A percentile compares a stretch with the other conserved stretches of the same genome.
phyloP scores from a whole-genome alignment of 1,140 invertebrate genomes.

The Eupeodes corollae region DNA sequence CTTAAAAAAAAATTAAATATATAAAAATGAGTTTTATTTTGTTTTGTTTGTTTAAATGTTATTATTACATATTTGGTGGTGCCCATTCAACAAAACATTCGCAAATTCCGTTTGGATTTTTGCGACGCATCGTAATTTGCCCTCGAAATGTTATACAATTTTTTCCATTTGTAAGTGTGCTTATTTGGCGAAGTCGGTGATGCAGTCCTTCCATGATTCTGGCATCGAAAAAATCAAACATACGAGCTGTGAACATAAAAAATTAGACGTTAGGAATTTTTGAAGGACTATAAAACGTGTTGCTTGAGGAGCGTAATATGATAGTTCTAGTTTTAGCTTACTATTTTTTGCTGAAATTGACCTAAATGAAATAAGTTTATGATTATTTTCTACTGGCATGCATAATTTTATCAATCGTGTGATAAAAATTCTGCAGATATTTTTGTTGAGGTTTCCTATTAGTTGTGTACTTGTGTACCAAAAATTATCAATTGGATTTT shows the following conservation, averaged over 20 bases:
- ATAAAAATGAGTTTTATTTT: background rate
- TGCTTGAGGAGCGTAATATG: too few species aligned
- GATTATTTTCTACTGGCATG: too few species aligned
- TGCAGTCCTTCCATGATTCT: conserved; percentile 79
- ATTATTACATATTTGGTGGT: conserved; percentile 32
- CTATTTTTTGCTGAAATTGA: too few species aligned
- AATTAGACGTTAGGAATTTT: background rate
- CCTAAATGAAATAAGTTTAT: too few species aligned
- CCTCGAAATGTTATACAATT: conserved; percentile 32
- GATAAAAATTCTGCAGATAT: too few species aligned
- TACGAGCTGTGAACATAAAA: conserved; percentile 47
- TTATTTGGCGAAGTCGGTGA: conserved; percentile 53
- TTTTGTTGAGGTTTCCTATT: too few species aligned
- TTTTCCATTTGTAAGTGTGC: conserved; percentile 38
- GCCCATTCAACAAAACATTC: conserved; percentile 34
- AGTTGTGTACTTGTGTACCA: too few species aligned
- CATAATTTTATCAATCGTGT: too few species aligned
- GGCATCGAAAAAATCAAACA: conserved; percentile 80
- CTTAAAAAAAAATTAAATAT: conserved; percentile 5
- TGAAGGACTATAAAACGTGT: background rate
- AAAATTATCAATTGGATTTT: too few species aligned
- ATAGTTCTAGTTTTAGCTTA: too few species aligned
- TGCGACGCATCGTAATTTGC: conserved; percentile 24
- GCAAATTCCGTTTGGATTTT: conserved; percentile 18
- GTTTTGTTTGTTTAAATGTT: background rate